phyloP scores from a whole-genome alignment of 2,113 vertebrate genomes.

The Cebidichthys violaceus region DNA sequence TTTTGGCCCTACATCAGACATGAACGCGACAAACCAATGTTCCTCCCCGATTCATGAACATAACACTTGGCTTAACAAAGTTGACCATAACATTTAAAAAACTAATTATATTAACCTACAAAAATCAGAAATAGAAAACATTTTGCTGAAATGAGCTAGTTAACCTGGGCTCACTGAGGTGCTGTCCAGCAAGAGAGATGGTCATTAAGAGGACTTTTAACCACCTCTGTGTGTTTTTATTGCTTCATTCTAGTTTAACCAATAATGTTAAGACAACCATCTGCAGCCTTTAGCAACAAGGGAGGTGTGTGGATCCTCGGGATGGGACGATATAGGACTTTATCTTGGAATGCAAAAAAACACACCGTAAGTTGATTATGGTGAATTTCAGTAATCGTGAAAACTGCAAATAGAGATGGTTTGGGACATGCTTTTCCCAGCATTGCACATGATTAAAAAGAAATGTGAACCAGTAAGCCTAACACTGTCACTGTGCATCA shows the following conservation, averaged over 20 bases:
- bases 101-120: background rate
- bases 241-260: background rate
- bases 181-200: background rate
- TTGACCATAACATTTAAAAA: background rate
- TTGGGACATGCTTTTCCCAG: background rate
- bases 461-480: too few relatives aligned
- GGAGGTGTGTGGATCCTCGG: too few relatives aligned
- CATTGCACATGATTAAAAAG: background rate
- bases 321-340: too few relatives aligned
- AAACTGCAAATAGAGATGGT: too few relatives aligned
- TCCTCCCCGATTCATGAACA: too few relatives aligned
- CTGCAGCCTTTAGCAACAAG: too few relatives aligned
- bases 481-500: background rate
- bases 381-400: too few relatives aligned
- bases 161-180: background rate
- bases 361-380: too few relatives aligned
- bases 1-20: background rate
- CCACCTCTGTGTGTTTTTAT: background rate
- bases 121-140: background rate
- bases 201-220: background rate
- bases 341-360: too few relatives aligned
- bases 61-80: background rate
- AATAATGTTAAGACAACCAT: too few relatives aligned
- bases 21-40: background rate
- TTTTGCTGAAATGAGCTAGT: background rate